These are phyloP conservation scores for Chiloscyllium plagiosum DNA, from an alignment of 2,113 vertebrate genomes.

Conservation along the genomic window DNA sequence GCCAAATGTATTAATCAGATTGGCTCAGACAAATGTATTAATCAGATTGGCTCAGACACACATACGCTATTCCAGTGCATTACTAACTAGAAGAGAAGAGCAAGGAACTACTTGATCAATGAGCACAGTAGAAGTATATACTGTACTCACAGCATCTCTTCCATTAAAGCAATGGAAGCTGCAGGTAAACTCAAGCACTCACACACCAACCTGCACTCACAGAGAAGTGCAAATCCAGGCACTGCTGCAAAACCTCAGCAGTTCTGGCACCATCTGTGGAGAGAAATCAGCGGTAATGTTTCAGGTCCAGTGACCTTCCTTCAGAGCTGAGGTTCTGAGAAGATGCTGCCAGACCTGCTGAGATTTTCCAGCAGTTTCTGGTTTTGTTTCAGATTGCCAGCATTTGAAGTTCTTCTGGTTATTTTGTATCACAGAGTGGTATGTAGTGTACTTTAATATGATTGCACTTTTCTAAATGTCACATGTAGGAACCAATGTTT, in stretches of 20 bases:
- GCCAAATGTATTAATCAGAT: neutral
- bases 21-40: neutral
- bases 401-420: too few relatives aligned
- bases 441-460: neutral
- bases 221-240: too few relatives aligned
- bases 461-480: neutral
- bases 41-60: neutral
- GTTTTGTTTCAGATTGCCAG: too few relatives aligned
- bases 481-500: neutral
- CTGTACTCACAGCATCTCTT: neutral
- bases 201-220: neutral
- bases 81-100: neutral
- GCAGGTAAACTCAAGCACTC: neutral
- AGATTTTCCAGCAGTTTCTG: too few relatives aligned
- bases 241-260: too few relatives aligned
- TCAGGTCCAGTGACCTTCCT: too few relatives aligned
- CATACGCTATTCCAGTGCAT: neutral
- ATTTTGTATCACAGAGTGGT: neutral
- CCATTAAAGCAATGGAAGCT: neutral
- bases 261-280: too few relatives aligned
- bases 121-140: neutral
- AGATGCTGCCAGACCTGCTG: too few relatives aligned
- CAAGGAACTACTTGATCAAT: neutral
- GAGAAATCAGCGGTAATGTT: too few relatives aligned
- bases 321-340: too few relatives aligned